Evolutionary conservation across 2,888 invertebrate genomes (phyloP), one percentile per base, ranked within the genome.

Genomic region (Erebia epiphron): DNA sequence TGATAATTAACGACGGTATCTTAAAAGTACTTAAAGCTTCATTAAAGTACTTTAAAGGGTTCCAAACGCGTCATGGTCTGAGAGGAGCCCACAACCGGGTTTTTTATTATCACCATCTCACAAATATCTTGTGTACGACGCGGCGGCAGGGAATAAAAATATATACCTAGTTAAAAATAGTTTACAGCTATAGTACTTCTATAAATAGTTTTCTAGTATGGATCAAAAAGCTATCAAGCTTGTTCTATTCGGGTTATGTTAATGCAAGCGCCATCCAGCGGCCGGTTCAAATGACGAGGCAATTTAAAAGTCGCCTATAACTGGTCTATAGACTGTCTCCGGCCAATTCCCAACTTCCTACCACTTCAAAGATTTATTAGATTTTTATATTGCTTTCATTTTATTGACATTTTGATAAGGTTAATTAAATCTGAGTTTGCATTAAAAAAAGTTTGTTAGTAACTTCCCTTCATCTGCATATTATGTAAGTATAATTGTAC

Each of bases 281-380:
- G 10, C 54, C 18, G 10, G 2, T 14, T 35, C 14, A 58, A 58
- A 35, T 35, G 57, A 35, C 57, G 14, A 35, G 57, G 57, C 9
- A 58, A 58, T 58, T 35, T 35, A 58, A 14, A 26, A n/a, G 57
- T 58, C 35, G 57, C 18, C 54, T 54, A 10, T 2, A 54, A 54
- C 18, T 18, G 18, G 54, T 54, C 16, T 52, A n/a, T 54, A 18
- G 35, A n/a, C 56, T 11, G 11, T 56, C 57, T 35, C 13, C 35
- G 26, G 57, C 14, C 57, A 35, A n/a, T 35, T 35, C 35, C 14
- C 57, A 35, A 35, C 35, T 58, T 35, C 14, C n/a, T 35, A 14
- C 8, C 14, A 35, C 9, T 35, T 35, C 0, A n/a, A 14, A 54
- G 54, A 58, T 58, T 58, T 58, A 58, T 58, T 35, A 35, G 35